Base-by-base conservation (phyloP, 2,888 invertebrate genomes). In the Macaria notata region DNA sequence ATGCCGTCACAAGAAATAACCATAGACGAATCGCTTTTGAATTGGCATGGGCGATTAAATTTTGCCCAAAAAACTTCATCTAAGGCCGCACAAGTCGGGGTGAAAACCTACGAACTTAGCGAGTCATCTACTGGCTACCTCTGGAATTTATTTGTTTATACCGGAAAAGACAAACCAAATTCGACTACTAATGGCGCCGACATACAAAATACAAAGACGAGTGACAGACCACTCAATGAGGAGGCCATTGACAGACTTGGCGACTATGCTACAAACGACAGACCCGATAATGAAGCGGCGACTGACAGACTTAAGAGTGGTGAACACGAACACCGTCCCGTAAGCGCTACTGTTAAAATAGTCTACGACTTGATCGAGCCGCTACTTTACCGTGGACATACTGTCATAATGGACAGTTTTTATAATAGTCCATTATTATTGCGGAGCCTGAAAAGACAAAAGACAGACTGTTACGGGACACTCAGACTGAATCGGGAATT, bases 401-500 rank as follows among this genome's bases (percentile, higher is more conserved):
- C 60, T 3, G 5, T 58, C 39, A 39, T 59, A 45, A 58, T 58
- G 57, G 61, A 53, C 31, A 61, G 55, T 41, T 61, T 55, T 39
- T 61, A 58, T 31, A 55, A 63, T 39, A 30, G 50, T 38, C 59
- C 59, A 38, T 43, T 58, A 41, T 50, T 62, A 50, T n/a, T 41
- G 19, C 49, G 61, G 9, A 50, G 31, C 45, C 48, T 59, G 4
- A 59, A 56, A 31, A 6, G 4, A 8, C 30, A 9, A 31, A 6
- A 36, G 8, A 66, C 62, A 0, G 65, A 69, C 43, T 62, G 63
- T 33, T 66, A 54, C n/a, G 66, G 63, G 0, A 63, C 69, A 0
- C 29, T 60, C 44, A 30, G 65, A 8, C 33, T 63, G 5, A 64
- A 65, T 31, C 61, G 69, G 0, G 61, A 68, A 56, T 65, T 66